Evolutionary conservation across 2,797 vertebrate genomes (phyloP).

Genomic region (Enteromius radiatus): DNA sequence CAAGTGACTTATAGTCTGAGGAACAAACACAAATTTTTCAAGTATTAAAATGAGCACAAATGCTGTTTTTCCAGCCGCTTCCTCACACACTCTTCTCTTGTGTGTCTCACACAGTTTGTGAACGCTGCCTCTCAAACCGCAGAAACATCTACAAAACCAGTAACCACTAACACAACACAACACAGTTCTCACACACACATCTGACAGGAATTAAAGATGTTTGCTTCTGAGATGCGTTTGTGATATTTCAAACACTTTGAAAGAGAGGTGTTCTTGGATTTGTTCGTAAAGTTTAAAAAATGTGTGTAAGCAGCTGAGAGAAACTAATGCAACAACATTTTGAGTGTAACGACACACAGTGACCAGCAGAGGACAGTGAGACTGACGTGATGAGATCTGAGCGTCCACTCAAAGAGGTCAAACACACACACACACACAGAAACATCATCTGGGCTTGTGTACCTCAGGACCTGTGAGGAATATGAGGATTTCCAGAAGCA

Average conservation of each 20-base stretch:
- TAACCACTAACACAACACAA: too few species aligned
- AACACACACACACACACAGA: slow-evolving; percentile 29
- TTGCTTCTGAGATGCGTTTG: too few species aligned
- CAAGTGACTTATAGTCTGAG: not conserved
- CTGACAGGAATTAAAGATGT: too few species aligned
- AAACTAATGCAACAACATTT: not conserved
- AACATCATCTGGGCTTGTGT: not conserved
- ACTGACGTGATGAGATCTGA: not conserved
- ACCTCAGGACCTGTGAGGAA: not conserved
- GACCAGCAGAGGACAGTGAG: slow-evolving; percentile 75
- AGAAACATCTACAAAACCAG: too few species aligned
- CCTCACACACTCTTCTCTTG: too few species aligned
- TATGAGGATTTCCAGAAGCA: not conserved
- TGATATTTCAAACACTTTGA: too few species aligned
- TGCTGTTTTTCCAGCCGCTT: not conserved
- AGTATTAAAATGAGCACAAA: not conserved
- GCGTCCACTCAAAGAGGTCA: not conserved
- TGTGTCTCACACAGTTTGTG: too few species aligned
- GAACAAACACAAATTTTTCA: not conserved
- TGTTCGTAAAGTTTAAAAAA: not conserved
- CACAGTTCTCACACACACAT: too few species aligned
- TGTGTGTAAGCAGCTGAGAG: not conserved
- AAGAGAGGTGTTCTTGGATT: not conserved
- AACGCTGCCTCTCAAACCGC: too few species aligned
- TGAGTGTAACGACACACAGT: slow-evolving; percentile 69